Evolutionary conservation across 1,140 invertebrate species (phyloP).

Genomic region (Drosophila bocki): DNA sequence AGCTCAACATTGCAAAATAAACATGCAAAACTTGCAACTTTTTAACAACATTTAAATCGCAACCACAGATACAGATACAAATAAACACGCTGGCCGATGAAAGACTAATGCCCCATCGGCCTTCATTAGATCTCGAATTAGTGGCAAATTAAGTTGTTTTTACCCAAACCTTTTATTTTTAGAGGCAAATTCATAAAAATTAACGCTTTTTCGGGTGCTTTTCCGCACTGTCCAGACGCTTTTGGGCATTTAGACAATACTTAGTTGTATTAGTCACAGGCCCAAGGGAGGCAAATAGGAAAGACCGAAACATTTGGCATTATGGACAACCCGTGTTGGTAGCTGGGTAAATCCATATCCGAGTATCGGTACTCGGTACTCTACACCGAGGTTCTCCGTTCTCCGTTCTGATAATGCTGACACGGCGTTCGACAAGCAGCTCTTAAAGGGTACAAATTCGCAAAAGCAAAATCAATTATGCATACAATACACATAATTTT

Average conservation of each 20-base stretch:
- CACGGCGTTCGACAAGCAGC: conserved; percentile 33
- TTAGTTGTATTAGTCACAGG: conserved; percentile 45
- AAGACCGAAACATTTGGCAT: conserved; percentile 16
- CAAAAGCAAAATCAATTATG: conserved; percentile 73
- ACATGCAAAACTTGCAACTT: conserved; percentile 49
- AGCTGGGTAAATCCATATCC: conserved; percentile 39
- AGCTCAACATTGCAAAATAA: conserved; percentile 59
- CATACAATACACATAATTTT: conserved; percentile 71
- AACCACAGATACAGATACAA: conserved; percentile 17
- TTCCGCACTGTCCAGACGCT: conserved; percentile 34
- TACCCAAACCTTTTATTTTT: conserved; percentile 37
- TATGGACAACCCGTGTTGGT: conserved; percentile 25
- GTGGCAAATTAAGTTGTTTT: conserved; percentile 56
- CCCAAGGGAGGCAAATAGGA: conserved; percentile 17
- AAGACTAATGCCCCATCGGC: conserved; percentile 52
- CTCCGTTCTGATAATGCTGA: conserved; percentile 41
- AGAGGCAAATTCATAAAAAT: conserved; percentile 49
- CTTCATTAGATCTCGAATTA: conserved; percentile 55
- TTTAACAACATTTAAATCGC: conserved; percentile 52
- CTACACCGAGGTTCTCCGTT: neutral
- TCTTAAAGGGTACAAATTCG: conserved; percentile 60
- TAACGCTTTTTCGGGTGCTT: conserved; percentile 58
- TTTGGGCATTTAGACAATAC: conserved; percentile 31
- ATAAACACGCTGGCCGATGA: conserved; percentile 6
- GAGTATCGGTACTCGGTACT: conserved; percentile 20